Conservation (phyloP, 2,113 vertebrate species). For the Pterocles gutturalis region DNA sequence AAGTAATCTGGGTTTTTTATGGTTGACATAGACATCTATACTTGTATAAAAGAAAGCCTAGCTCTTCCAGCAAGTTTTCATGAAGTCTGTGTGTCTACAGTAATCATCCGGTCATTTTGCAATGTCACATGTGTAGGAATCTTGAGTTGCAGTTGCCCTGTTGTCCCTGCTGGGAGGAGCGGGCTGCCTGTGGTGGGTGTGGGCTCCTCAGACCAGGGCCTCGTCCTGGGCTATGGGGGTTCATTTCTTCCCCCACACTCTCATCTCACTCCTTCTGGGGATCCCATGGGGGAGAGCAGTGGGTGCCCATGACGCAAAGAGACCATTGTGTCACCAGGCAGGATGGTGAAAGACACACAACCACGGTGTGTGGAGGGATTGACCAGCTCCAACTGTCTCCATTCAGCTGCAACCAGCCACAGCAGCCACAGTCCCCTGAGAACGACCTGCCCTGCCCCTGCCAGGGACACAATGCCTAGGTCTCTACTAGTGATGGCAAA, state of each 20-base stretch:
- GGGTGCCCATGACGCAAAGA: background rate
- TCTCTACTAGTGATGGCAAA: background rate
- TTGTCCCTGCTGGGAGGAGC: no score
- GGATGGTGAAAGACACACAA: no score
- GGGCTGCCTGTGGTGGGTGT: no score
- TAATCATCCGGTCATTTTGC: background rate
- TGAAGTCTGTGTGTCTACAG: background rate
- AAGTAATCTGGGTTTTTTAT: background rate
- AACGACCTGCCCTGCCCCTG: background rate
- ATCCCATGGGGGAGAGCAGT: accelerated
- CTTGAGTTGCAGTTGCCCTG: no score
- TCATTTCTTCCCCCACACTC: no score
- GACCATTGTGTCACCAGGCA: accelerated
- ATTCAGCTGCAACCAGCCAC: background rate
- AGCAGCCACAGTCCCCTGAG: no score
- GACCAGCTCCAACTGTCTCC: background rate
- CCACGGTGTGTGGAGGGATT: no score
- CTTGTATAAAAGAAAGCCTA: background rate
- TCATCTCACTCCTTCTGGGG: background rate
- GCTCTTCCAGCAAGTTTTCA: background rate
- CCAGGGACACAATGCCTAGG: background rate
- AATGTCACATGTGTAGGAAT: background rate
- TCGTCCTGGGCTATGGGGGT: no score
- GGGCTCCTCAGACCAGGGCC: no score
- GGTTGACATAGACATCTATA: background rate